These are phyloP conservation scores for Nannoperca australis DNA, from an alignment of 2,797 vertebrate genomes.

Conservation along the genomic window DNA sequence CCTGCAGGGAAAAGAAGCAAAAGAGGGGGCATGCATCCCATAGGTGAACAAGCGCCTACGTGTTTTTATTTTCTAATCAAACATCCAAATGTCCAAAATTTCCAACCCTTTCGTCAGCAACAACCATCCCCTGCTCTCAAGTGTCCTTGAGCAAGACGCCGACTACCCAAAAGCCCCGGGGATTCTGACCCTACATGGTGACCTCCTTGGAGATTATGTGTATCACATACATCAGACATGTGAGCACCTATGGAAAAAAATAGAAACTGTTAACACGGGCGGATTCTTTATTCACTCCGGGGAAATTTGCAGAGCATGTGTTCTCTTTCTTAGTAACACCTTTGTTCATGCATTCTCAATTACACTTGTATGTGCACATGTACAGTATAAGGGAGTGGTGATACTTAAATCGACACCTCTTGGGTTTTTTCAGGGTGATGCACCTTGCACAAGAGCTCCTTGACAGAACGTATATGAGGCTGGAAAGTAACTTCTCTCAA, in stretches of 20 bases:
- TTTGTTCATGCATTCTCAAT: slow-evolving; percentile 1
- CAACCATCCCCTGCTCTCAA: neutral
- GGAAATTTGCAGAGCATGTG: slow-evolving; percentile 60
- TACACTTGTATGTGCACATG: too few relatives aligned
- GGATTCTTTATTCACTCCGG: slow-evolving; percentile 48
- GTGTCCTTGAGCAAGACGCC: slow-evolving; percentile 46
- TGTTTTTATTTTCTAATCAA: slow-evolving; percentile 16
- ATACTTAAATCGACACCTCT: neutral
- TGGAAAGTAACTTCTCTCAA: neutral
- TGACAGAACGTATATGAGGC: neutral
- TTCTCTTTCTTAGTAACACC: slow-evolving; percentile 56
- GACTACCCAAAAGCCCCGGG: slow-evolving; percentile 37
- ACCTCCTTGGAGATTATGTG: slow-evolving; percentile 62
- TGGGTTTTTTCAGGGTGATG: neutral
- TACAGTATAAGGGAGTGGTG: neutral
- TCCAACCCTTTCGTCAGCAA: neutral
- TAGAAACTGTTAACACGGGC: slow-evolving; percentile 46
- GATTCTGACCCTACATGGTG: slow-evolving; percentile 52
- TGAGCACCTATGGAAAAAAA: slow-evolving; percentile 51
- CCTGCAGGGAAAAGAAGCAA: slow-evolving; percentile 40
- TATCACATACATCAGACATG: slow-evolving; percentile 40
- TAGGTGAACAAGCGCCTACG: slow-evolving; percentile 22
- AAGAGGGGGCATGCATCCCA: neutral
- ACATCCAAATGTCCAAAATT: neutral
- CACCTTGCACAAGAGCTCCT: slow-evolving; percentile 5